phyloP scores from a whole-genome alignment of 2,888 invertebrate genomes.

The Coenonympha arcania region DNA sequence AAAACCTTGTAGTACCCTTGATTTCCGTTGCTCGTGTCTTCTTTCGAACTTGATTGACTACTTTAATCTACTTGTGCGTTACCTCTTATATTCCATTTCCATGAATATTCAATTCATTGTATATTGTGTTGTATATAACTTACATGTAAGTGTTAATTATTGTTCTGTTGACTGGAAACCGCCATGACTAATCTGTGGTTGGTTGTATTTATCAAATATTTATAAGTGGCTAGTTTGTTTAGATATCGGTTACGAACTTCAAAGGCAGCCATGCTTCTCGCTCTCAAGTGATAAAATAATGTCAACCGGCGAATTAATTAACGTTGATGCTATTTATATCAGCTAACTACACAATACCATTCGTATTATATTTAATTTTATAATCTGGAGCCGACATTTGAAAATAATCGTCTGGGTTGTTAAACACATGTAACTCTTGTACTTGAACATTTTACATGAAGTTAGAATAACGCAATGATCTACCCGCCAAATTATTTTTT shows the following conservation, averaged over 20 bases:
- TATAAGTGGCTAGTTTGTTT: constrained; percentile 27
- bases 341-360: not conserved
- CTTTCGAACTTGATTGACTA: constrained; percentile 58
- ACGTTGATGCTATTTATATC: not conserved
- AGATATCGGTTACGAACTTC: constrained; percentile 21
- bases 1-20: constrained; percentile 48
- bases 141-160: constrained; percentile 11
- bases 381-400: not conserved
- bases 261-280: not conserved
- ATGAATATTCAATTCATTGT: constrained; percentile 25
- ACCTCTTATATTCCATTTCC: constrained; percentile 19
- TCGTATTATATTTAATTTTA: not conserved
- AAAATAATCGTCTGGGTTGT: not conserved
- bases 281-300: not conserved
- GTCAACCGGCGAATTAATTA: not conserved
- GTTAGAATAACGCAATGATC: too few relatives aligned
- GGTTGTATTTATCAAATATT: constrained; percentile 28
- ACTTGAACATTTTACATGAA: not conserved
- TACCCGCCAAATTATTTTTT: too few relatives aligned
- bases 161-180: constrained; percentile 9
- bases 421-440: not conserved
- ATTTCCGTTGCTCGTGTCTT: constrained; percentile 61
- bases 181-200: constrained; percentile 29
- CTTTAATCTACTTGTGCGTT: constrained; percentile 23
- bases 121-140: constrained; percentile 5